A percentile compares a stretch with the other conserved stretches of the same genome.
Conservation (phyloP, 2,888 invertebrate genomes). For the Macropis europaea region DNA sequence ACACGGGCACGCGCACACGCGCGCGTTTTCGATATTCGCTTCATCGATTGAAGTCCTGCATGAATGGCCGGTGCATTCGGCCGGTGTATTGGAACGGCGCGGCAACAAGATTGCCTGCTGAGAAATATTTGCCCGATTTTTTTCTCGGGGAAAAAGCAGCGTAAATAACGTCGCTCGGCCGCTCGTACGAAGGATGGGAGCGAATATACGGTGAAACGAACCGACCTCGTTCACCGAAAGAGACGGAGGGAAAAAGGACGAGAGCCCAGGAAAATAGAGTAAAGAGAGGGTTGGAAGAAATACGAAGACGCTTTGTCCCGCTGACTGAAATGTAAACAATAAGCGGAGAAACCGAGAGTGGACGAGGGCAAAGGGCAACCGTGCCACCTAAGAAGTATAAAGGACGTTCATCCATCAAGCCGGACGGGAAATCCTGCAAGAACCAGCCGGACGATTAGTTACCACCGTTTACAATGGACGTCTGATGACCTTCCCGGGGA, state of each 20-base stretch:
- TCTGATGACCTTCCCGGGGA: background rate
- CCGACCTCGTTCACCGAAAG: background rate
- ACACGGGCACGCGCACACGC: slow-evolving; percentile 9
- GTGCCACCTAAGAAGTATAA: slow-evolving; percentile 25
- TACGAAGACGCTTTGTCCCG: slow-evolving; percentile 2
- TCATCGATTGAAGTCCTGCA: slow-evolving; percentile 36
- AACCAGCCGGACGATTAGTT: slow-evolving; percentile 35
- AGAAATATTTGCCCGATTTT: slow-evolving; percentile 25
- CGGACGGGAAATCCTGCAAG: slow-evolving; percentile 19
- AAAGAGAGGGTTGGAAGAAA: background rate
- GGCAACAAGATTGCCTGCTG: slow-evolving; percentile 28
- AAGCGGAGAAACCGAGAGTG: background rate
- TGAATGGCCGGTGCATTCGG: slow-evolving; percentile 10
- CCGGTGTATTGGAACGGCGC: slow-evolving; percentile 9
- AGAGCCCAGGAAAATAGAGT: no score
- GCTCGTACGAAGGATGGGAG: background rate
- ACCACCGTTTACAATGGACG: slow-evolving; percentile 8
- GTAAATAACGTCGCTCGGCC: slow-evolving; percentile 19
- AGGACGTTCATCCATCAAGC: slow-evolving; percentile 29
- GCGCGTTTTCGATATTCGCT: slow-evolving; percentile 36
- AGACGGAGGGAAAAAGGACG: background rate
- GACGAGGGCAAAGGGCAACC: background rate
- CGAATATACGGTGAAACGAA: slow-evolving; percentile 2
- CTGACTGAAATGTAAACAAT: slow-evolving; percentile 16
- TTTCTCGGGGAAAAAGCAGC: background rate